Evolutionary conservation across 2,113 vertebrate genomes (phyloP), one percentile per base, ranked within the genome.

Genomic region (Cheilinus undulatus): DNA sequence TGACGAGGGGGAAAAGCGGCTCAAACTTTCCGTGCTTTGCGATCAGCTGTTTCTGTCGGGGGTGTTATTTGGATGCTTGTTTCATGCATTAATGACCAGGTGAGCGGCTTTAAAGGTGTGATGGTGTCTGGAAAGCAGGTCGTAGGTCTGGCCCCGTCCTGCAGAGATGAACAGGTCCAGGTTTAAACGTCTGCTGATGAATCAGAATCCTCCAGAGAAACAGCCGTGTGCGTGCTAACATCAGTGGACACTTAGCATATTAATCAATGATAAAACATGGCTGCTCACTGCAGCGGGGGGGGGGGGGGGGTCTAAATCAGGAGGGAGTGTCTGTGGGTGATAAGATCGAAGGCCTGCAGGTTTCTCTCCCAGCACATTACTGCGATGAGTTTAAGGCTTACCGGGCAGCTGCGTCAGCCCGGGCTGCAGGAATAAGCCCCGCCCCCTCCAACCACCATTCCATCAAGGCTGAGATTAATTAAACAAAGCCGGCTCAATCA

Each of bases 381-480:
- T 81, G 85, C 90, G 82, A 94, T 93, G 92, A 93, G 91, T 88
- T 92, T 89, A 86, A 86, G 82, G 86, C 90, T 92, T 85, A 90
- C 72, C 83, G 87, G 86, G 82, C 86, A 52, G 67, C 66, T 61
- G 80, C 80, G 83, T 88, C 77, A 79, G 84, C 67, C 78, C 28
- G 19, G 61, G 90, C 86, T 82, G 88, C 72, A 82, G 68, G 76
- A 73, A 69, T 92, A 90, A 91, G 83, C 80, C 83, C 82, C 57
- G 8, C 34, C 34, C 9, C 34, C 34, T 36, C 34, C 34, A 8
- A 12, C 40, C 34, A 78, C 87, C 88, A 86, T 91, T 89, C 85
- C 86, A 93, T 93, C 91, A 90, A 87, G 90, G 77, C 88, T 88
- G 81, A 85, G 88, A 93, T 93, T 89, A 92, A 93, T 93, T 90